A percentile compares a stretch with the other conserved stretches of the same genome.
Conservation (phyloP, 2,888 invertebrate species). For the Gonocerus acuteangulatus region DNA sequence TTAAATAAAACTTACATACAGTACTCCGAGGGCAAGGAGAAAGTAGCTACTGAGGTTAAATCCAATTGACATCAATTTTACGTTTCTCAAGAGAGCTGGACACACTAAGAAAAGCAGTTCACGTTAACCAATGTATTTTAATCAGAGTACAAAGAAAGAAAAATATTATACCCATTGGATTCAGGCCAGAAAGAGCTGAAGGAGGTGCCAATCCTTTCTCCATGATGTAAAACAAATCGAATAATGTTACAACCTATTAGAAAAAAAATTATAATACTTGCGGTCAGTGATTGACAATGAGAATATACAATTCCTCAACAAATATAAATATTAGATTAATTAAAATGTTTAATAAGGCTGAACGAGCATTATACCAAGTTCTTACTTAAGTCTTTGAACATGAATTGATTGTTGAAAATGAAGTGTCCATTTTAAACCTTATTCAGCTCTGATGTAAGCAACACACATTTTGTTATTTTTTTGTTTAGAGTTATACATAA, state of each 20-base stretch:
- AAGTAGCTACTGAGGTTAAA: constrained; percentile 11
- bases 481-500: no score
- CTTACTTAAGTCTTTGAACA: no score
- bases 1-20: constrained; percentile 17
- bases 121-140: background rate
- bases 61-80: constrained; percentile 8
- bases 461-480: no score
- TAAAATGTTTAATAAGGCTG: no score
- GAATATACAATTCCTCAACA: no score
- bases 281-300: background rate
- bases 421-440: no score
- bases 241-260: background rate
- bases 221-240: background rate
- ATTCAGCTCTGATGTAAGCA: no score
- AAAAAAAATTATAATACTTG: background rate
- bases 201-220: background rate
- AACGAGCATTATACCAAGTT: no score
- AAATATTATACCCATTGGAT: background rate
- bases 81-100: constrained; percentile 12
- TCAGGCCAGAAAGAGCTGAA: background rate
- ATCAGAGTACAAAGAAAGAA: background rate
- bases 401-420: no score
- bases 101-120: constrained; percentile 7
- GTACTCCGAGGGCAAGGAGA: constrained; percentile 5
- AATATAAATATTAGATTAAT: no score